Conservation (phyloP, 2,797 vertebrate species). For the Fundulus diaphanus region DNA sequence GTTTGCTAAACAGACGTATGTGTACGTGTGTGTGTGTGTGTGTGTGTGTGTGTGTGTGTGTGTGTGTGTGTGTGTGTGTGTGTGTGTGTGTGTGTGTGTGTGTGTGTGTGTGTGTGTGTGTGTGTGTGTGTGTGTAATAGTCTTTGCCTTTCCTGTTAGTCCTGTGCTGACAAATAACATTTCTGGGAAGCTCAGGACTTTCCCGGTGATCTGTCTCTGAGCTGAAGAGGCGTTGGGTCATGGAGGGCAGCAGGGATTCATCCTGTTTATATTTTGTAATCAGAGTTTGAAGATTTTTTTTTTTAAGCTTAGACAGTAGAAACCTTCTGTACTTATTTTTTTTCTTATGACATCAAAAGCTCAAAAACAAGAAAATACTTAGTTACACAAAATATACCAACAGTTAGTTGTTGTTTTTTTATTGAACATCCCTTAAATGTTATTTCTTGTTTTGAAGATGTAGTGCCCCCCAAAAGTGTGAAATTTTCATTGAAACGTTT, state of each 20-base stretch:
- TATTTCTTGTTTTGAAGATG: not conserved
- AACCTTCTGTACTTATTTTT: not conserved
- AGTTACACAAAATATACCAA: not conserved
- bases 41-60: too few relatives aligned
- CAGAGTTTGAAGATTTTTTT: not conserved
- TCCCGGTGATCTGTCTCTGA: slow-evolving; percentile 1
- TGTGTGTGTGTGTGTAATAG: not conserved
- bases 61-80: not conserved
- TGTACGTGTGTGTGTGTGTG: not conserved
- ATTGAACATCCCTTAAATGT: not conserved
- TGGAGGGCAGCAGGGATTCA: not conserved
- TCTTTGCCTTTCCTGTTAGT: slow-evolving; percentile 24
- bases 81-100: not conserved
- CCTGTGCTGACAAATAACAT: not conserved
- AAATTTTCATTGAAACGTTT: not conserved
- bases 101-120: not conserved
- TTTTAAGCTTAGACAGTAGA: not conserved
- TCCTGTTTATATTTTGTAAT: not conserved
- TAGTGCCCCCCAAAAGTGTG: not conserved
- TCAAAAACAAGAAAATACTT: not conserved
- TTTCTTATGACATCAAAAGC: not conserved
- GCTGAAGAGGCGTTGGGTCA: not conserved
- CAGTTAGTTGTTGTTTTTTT: too few relatives aligned
- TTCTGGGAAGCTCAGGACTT: slow-evolving; percentile 11
- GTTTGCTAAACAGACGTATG: not conserved